Conservation (phyloP, 2,888 invertebrate species). For the Drosophila setosimentum region DNA sequence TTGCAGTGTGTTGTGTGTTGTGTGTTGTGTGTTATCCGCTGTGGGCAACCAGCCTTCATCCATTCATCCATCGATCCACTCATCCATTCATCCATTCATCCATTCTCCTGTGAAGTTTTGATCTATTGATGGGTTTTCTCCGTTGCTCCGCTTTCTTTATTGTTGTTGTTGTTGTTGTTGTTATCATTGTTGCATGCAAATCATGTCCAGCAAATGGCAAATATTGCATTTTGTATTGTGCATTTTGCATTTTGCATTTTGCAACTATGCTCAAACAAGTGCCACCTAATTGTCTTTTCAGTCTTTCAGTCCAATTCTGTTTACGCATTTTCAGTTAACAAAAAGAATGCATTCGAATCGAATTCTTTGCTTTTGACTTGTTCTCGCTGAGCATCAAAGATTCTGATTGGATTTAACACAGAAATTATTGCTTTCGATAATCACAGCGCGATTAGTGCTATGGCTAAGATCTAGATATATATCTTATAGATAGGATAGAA, state of each 20-base stretch:
- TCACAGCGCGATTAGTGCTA: not conserved
- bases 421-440: not conserved
- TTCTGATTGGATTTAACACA: not conserved
- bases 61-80: slow-evolving; percentile 12
- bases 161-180: slow-evolving; percentile 8
- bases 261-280: slow-evolving; percentile 76
- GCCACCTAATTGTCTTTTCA: slow-evolving; percentile 46
- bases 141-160: slow-evolving; percentile 2
- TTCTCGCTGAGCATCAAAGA: not conserved
- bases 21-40: too few species aligned
- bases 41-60: not conserved
- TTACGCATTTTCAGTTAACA: slow-evolving; percentile 3
- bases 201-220: slow-evolving; percentile 48
- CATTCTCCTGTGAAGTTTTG: slow-evolving; percentile 55
- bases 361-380: not conserved
- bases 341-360: not conserved
- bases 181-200: too few species aligned
- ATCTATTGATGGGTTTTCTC: slow-evolving; percentile 70
- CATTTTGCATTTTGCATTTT: slow-evolving; percentile 76
- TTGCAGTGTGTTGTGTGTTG: slow-evolving; percentile 27
- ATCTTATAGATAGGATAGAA: too few species aligned
- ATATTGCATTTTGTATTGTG: slow-evolving; percentile 77
- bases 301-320: slow-evolving; percentile 13
- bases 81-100: slow-evolving; percentile 1
- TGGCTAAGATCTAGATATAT: not conserved